Conservation (phyloP, 2,797 vertebrate genomes). For the Rhynchotus rufescens region DNA sequence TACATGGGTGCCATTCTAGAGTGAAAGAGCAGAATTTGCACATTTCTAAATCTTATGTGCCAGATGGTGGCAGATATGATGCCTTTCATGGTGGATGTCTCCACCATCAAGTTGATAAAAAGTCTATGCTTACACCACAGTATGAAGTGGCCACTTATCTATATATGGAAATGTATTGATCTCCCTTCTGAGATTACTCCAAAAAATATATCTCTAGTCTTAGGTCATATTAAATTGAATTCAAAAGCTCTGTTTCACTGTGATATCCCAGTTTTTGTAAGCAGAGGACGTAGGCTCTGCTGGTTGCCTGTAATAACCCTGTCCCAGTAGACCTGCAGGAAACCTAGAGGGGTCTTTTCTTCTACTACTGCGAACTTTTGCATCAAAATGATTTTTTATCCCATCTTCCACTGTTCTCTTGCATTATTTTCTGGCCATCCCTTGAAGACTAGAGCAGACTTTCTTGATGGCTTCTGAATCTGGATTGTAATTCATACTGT, state of each 20-base stretch:
- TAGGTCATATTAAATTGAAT: background rate
- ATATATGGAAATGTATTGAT: background rate
- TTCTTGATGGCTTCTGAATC: slow-evolving; percentile 31
- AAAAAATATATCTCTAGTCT: background rate
- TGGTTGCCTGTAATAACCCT: background rate
- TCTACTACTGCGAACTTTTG: background rate
- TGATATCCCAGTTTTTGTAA: background rate
- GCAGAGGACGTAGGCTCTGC: background rate
- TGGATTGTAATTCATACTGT: slow-evolving; percentile 6
- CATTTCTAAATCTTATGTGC: background rate
- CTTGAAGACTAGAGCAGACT: background rate
- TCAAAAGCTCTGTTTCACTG: background rate
- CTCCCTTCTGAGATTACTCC: background rate
- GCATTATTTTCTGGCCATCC: background rate
- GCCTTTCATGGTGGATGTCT: too few relatives aligned
- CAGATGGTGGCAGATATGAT: background rate
- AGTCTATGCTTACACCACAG: background rate
- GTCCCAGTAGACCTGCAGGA: background rate
- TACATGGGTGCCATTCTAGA: background rate
- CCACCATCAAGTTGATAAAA: background rate
- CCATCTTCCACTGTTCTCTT: background rate
- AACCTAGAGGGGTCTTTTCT: background rate
- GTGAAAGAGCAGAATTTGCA: background rate
- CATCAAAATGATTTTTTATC: background rate
- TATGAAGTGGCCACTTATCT: background rate